Evolutionary conservation across 2,888 invertebrate genomes (phyloP).

Genomic region (Eudasyphora cyanicolor): DNA sequence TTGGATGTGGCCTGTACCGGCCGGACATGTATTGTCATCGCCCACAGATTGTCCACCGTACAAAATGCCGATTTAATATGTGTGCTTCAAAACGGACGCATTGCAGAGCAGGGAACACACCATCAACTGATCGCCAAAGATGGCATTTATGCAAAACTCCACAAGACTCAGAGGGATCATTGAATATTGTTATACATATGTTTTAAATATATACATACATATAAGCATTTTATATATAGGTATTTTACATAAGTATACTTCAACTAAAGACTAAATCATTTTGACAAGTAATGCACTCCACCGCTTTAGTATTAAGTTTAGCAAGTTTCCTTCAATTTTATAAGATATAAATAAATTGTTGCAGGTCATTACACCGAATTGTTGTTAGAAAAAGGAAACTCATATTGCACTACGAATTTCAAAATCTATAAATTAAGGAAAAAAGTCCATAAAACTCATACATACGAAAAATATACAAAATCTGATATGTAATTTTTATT

Average conservation of each 20-base stretch:
- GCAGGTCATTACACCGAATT: too few relatives aligned
- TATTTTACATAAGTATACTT: conserved; percentile 25
- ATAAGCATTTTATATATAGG: conserved; percentile 3
- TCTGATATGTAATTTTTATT: not conserved
- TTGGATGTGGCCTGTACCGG: conserved; percentile 90
- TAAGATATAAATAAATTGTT: not conserved
- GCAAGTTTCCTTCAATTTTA: not conserved
- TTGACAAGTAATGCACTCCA: not conserved
- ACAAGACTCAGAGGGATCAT: conserved; percentile 82
- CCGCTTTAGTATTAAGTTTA: not conserved
- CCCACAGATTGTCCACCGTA: conserved; percentile 91
- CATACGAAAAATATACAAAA: too few relatives aligned
- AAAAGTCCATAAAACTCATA: too few relatives aligned
- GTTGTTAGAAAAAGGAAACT: too few relatives aligned
- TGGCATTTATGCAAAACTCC: conserved; percentile 85
- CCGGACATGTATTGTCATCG: conserved; percentile 92
- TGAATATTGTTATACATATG: conserved; percentile 18
- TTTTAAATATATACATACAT: not conserved
- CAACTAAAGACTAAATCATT: conserved; percentile 37
- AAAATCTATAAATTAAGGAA: too few relatives aligned
- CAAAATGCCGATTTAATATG: conserved; percentile 92
- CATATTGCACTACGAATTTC: too few relatives aligned
- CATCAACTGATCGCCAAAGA: conserved; percentile 85
- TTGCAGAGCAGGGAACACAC: conserved; percentile 90
- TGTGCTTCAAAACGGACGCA: conserved; percentile 88